phyloP scores from a whole-genome alignment of 1,140 invertebrate genomes.

The Drosophila repletoides region DNA sequence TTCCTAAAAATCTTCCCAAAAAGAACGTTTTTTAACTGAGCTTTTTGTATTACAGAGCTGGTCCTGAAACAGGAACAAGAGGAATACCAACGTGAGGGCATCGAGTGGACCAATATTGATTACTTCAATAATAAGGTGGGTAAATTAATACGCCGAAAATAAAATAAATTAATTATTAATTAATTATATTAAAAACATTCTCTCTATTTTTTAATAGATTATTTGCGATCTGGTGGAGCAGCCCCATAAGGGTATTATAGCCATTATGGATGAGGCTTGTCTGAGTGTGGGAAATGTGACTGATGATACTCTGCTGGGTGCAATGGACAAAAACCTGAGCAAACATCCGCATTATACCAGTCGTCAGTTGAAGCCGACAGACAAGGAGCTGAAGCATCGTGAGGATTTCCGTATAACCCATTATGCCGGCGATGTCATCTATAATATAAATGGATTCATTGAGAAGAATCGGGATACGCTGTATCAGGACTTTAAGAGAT shows the following conservation, averaged over 20 bases:
- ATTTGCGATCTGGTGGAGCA: constrained; percentile 97
- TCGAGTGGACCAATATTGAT: constrained; percentile 94
- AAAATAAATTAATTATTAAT: no score
- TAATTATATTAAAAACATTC: no score
- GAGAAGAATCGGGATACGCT: constrained; percentile 98
- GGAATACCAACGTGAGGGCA: constrained; percentile 96
- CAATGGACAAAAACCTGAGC: constrained; percentile 95
- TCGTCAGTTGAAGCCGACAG: constrained; percentile 90
- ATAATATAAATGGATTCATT: constrained; percentile 94
- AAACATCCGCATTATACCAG: constrained; percentile 95
- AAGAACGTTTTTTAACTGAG: neutral
- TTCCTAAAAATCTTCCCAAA: no score
- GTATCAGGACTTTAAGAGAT: constrained; percentile 97
- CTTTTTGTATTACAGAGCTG: constrained; percentile 86
- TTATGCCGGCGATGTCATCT: constrained; percentile 98
- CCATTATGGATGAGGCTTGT: constrained; percentile 97
- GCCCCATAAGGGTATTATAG: constrained; percentile 93
- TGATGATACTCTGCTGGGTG: constrained; percentile 95
- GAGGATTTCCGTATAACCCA: constrained; percentile 94
- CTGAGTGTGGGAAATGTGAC: constrained; percentile 96
- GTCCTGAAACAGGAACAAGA: constrained; percentile 98
- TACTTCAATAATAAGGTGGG: constrained; percentile 94
- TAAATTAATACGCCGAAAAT: accelerated
- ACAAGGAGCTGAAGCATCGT: constrained; percentile 91
- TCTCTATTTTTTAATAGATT: constrained; percentile 81